A percentile compares a stretch with the other conserved stretches of the same genome.
These are phyloP conservation scores for Archivesica marissinica DNA, from an alignment of 1,140 invertebrate genomes.

Conservation along the genomic window DNA sequence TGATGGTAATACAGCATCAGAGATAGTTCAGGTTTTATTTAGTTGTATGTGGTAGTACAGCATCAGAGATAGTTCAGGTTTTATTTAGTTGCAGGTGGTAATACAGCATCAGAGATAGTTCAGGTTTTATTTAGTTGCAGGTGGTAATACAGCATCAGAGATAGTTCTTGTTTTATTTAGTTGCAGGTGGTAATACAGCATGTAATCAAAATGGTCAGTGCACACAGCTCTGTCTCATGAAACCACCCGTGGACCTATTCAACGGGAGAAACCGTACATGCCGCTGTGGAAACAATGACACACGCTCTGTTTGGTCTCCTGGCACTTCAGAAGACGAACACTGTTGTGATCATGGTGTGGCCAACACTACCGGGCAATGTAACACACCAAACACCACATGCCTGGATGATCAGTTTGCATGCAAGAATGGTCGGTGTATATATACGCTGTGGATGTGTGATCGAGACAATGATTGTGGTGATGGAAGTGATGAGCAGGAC, in stretches of 20 bases:
- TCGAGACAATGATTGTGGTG: constrained; percentile 74
- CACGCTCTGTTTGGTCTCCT: neutral
- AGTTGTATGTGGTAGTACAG: too few relatives aligned
- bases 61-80: too few relatives aligned
- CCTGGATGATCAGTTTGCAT: neutral
- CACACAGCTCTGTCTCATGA: constrained; percentile 71
- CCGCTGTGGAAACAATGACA: constrained; percentile 64
- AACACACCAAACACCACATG: neutral
- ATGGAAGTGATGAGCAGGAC: constrained; percentile 84
- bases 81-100: too few relatives aligned
- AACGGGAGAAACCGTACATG: constrained; percentile 63
- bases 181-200: constrained; percentile 12
- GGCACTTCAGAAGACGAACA: constrained; percentile 19
- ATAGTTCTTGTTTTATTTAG: neutral
- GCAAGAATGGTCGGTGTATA: constrained; percentile 72
- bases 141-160: too few relatives aligned
- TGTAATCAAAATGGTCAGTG: constrained; percentile 61
- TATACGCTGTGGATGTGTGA: constrained; percentile 72
- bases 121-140: too few relatives aligned
- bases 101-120: too few relatives aligned
- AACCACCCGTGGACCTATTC: constrained; percentile 24
- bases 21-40: too few relatives aligned
- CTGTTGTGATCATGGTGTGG: constrained; percentile 17
- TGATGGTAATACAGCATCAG: too few relatives aligned
- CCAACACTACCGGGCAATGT: constrained; percentile 8